These are phyloP conservation scores for Prenolepis imparis DNA, from an alignment of 2,888 invertebrate species.

Conservation along the genomic window DNA sequence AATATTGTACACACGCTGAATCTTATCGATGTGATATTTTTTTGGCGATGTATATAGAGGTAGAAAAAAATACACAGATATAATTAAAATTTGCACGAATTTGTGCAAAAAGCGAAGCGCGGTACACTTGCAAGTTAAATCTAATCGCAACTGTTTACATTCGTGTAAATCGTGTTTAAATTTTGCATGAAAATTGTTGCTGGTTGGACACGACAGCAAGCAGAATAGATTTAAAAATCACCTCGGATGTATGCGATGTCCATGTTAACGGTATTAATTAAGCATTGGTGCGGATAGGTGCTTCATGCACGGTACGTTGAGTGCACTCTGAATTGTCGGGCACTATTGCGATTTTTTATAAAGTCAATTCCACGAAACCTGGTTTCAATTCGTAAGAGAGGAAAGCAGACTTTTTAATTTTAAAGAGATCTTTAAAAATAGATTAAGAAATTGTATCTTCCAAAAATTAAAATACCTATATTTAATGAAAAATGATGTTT, in stretches of 20 bases:
- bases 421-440: constrained; percentile 12
- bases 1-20: background rate
- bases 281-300: constrained; percentile 55
- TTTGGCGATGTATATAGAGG: background rate
- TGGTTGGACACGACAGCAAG: constrained; percentile 47
- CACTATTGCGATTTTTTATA: constrained; percentile 52
- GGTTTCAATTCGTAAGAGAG: constrained; percentile 32
- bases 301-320: constrained; percentile 39
- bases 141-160: constrained; percentile 39
- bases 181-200: constrained; percentile 47
- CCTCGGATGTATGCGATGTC: constrained; percentile 48
- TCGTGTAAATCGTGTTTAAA: constrained; percentile 41
- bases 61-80: constrained; percentile 16
- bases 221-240: constrained; percentile 55
- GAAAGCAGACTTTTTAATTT: background rate
- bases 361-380: constrained; percentile 49
- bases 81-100: constrained; percentile 19
- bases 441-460: background rate
- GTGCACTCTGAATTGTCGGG: constrained; percentile 52
- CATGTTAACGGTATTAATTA: constrained; percentile 56
- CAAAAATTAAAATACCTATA: constrained; percentile 7
- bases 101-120: background rate
- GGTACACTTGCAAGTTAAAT: constrained; percentile 27
- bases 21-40: constrained; percentile 25
- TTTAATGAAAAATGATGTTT: background rate